Conservation (phyloP, 2,888 invertebrate genomes). For the Atethmia centrago region DNA sequence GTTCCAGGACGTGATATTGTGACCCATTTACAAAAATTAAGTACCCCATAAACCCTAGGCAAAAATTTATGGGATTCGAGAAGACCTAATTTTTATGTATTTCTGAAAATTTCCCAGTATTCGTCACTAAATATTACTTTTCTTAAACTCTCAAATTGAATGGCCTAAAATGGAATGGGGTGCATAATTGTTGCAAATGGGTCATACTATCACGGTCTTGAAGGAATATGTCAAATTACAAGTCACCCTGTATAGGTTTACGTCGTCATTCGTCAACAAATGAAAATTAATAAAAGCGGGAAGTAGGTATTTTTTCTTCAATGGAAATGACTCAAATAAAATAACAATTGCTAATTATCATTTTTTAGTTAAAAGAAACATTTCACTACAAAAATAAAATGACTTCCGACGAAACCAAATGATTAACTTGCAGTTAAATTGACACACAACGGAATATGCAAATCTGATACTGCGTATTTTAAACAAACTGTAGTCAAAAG, state of each 20-base stretch:
- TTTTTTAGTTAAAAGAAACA: not conserved
- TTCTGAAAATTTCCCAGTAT: too few species aligned
- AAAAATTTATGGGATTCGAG: too few species aligned
- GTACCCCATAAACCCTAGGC: too few species aligned
- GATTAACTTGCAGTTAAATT: slow-evolving; percentile 29
- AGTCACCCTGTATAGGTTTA: not conserved
- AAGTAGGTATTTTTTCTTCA: not conserved
- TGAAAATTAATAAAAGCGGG: not conserved
- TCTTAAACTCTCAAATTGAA: too few species aligned
- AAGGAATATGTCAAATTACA: too few species aligned
- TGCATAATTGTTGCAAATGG: too few species aligned
- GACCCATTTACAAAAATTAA: too few species aligned
- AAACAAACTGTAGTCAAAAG: slow-evolving; percentile 56
- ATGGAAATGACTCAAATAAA: not conserved
- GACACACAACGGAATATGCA: slow-evolving; percentile 44
- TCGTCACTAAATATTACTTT: too few species aligned
- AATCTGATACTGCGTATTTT: slow-evolving; percentile 44
- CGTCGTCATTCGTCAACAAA: not conserved
- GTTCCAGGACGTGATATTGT: too few species aligned
- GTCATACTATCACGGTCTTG: too few species aligned
- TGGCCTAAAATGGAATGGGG: too few species aligned
- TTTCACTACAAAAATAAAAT: not conserved
- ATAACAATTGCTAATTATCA: not conserved
- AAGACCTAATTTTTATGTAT: too few species aligned
- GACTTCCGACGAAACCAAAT: not conserved